phyloP scores from a whole-genome alignment of 2,888 invertebrate species.

The Chloroclystis v-ata region DNA sequence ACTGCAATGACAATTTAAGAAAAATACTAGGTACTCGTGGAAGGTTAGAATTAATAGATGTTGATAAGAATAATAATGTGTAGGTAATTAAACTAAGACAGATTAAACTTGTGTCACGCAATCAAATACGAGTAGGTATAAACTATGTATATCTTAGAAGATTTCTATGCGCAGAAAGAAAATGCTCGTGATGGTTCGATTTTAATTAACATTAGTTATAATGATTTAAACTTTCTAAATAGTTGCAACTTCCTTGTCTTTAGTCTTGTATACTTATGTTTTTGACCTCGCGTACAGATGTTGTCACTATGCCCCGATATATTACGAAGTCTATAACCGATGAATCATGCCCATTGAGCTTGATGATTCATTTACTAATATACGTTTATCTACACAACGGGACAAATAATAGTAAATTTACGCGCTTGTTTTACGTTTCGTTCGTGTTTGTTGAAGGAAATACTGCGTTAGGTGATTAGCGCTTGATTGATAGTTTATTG shows the following conservation, averaged over 20 bases:
- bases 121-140: too few species aligned
- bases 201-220: slow-evolving; percentile 62
- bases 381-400: neutral
- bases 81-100: too few species aligned
- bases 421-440: neutral
- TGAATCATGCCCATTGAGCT: slow-evolving; percentile 51
- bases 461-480: slow-evolving; percentile 6
- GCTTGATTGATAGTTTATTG: slow-evolving; percentile 19
- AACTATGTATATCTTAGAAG: too few species aligned
- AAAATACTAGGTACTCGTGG: too few species aligned
- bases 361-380: slow-evolving; percentile 49
- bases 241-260: slow-evolving; percentile 53
- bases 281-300: slow-evolving; percentile 31
- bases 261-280: slow-evolving; percentile 31
- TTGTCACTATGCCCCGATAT: slow-evolving; percentile 35
- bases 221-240: slow-evolving; percentile 68
- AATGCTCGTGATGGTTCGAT: slow-evolving; percentile 50
- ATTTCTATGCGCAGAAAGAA: slow-evolving; percentile 42
- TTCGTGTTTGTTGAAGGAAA: slow-evolving; percentile 15
- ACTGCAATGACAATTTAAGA: too few species aligned
- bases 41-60: too few species aligned
- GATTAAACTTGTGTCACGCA: too few species aligned
- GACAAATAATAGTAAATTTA: neutral
- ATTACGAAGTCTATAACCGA: slow-evolving; percentile 8
- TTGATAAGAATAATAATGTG: too few species aligned